Evolutionary conservation across 2,113 vertebrate species (phyloP).

Genomic region (Misgurnus anguillicaudatus): DNA sequence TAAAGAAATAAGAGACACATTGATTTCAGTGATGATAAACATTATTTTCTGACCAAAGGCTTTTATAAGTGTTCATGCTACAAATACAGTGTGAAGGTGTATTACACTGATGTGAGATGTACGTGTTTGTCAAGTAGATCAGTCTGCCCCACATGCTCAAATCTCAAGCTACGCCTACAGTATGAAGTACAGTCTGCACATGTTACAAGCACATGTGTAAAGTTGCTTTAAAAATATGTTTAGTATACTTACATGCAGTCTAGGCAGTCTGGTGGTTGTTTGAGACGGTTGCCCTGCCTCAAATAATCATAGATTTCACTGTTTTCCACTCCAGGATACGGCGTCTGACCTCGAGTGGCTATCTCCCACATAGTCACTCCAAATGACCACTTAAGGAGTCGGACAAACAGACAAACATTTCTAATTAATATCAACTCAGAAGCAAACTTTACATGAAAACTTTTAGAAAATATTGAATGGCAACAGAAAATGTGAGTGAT

Average conservation of each 20-base stretch:
- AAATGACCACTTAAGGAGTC: slow-evolving; percentile 90
- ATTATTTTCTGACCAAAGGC: neutral
- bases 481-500: no score
- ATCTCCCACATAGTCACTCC: slow-evolving; percentile 97
- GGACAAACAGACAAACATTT: slow-evolving; percentile 9
- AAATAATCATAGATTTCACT: slow-evolving; percentile 93
- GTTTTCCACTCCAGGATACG: slow-evolving; percentile 91
- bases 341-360: slow-evolving; percentile 88
- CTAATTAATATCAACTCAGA: no score
- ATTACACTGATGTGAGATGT: no score
- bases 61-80: no score
- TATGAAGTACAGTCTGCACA: no score
- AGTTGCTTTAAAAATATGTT: neutral
- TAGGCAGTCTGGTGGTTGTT: slow-evolving; percentile 89
- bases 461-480: no score
- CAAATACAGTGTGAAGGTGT: no score
- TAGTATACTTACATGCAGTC: slow-evolving; percentile 82
- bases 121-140: no score
- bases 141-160: no score
- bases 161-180: no score
- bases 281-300: slow-evolving; percentile 88
- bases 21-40: neutral
- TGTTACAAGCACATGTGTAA: no score
- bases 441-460: no score
- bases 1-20: neutral